A percentile compares a stretch with the other conserved stretches of the same genome.
phyloP scores from a whole-genome alignment of 2,888 invertebrate species.

The Euzetes globulus region DNA sequence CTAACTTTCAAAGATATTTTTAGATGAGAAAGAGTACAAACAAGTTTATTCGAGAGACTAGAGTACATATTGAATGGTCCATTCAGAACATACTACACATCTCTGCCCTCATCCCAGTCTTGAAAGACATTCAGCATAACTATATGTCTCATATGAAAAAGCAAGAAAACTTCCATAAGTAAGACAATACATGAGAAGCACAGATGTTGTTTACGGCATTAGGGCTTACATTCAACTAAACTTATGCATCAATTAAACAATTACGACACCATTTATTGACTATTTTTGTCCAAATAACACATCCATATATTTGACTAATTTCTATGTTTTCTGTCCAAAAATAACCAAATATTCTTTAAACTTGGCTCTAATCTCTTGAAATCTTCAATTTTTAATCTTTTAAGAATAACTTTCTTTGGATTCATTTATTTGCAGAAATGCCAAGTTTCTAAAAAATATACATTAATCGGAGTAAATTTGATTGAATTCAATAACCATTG shows the following conservation, averaged over 20 bases:
- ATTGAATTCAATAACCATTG: too few relatives aligned
- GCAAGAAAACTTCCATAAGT: constrained; percentile 9
- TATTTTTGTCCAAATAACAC: constrained; percentile 12
- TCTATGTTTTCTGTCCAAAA: neutral
- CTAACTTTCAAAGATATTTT: constrained; percentile 6
- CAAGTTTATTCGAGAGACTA: constrained; percentile 12
- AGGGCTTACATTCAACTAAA: neutral
- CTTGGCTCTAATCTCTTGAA: too few relatives aligned
- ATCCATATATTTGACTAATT: constrained; percentile 11
- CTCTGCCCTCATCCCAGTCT: neutral
- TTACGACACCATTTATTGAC: constrained; percentile 19
- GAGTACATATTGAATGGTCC: neutral
- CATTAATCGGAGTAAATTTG: too few relatives aligned
- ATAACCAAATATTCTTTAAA: neutral
- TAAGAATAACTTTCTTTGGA: too few relatives aligned
- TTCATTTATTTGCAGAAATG: too few relatives aligned
- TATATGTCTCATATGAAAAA: constrained; percentile 4
- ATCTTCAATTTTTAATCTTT: neutral
- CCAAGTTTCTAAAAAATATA: too few relatives aligned
- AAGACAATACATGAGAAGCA: constrained; percentile 20
- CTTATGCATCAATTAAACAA: constrained; percentile 24
- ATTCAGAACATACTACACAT: neutral
- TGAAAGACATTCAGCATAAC: constrained; percentile 17
- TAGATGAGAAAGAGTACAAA: neutral
- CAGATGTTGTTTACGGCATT: constrained; percentile 24